Base-by-base conservation (phyloP, 2,113 vertebrate species). In the Chrysochloris asiatica region DNA sequence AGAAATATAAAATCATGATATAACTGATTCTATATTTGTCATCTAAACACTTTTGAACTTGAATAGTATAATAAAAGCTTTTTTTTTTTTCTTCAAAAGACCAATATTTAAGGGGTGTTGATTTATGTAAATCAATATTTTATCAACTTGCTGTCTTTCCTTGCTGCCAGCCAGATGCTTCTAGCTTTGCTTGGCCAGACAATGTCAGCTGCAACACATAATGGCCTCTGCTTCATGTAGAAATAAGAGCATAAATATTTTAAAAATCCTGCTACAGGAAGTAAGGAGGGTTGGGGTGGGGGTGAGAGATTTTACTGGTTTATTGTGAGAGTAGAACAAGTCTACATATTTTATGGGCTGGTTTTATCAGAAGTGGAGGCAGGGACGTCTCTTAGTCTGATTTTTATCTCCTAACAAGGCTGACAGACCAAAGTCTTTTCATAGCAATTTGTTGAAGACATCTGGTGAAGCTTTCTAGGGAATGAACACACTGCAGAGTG, bases 381-480 rank as follows among this genome's bases (percentile, higher is more conserved):
- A 98, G 98, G 96, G 97, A 97, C 95, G 94, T 98, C 98, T 98
- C 97, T 96, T 96, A 97, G 97, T 96, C 97, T 98, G 98, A 99
- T 99, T 99, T 98, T 98, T 98, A 98, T 98, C 98, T 98, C 97
- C 97, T 99, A 98, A 99, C 98, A 99, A 99, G 98, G 97, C 97
- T 98, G 98, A 98, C 97, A 98, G 97, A 97, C 97, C 97, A 97
- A 98, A 98, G 98, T 98, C 98, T 99, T 99, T 99, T 99, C 98
- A 98, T 98, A 98, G 98, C 98, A 99, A 99, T 99, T 99, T 99
- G 98, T 99, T 99, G 99, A 99, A 99, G 99, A 99, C 98, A 99
- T 99, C 99, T 99, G 98, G 98, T 98, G 98, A 99, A 98, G 98
- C 98, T 99, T 99, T 99, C 98, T 98, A 97, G 97, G 97, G 97